Base-by-base conservation (phyloP, 2,888 invertebrate species). In the Cheilosia vulpina region DNA sequence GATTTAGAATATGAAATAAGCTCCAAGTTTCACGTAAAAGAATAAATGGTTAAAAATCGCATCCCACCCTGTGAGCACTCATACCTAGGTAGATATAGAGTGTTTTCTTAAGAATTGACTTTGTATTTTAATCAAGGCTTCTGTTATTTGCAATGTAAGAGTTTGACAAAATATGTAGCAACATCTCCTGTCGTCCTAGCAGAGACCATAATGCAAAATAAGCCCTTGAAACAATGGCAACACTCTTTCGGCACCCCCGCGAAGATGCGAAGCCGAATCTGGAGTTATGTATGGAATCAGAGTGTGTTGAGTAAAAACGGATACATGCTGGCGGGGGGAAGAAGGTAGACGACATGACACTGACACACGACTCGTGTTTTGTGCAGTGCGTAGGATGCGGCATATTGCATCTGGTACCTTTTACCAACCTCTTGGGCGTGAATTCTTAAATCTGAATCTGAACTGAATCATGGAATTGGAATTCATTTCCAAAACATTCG, bases 311-410 rank as follows among this genome's bases (percentile, higher is more conserved):
- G 45, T 66, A 73, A 65, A 2, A 31, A 19, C 41, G 52, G 53
- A 52, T 34, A 43, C 47, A 31, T 47, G 21, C 5, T 19, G 13
- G 41, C 21, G 57, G 17, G 66, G 50, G 31, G 62, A 65, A 60
- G 50, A 63, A 43, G 38, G 50, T 47, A 60, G 68, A 47, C 79
- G 68, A 79, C 83, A 47, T 73, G 68, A 79, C 83, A 79, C 68
- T 66, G 41, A 72, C 57, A 66, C 76, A 77, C 69, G 62, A 52
- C 47, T 58, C 50, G 63, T 72, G 65, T 68, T 75, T 75, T 43
- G 43, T 57, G 62, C n/a, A 62, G 24, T 79, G 79, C 79, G 83
- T 84, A 84, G 84, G 84, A 80, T 76, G 75, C 75, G 65, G 75
- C 75, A 63, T 60, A 68, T 78, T 78, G 69, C 52, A 60, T 68